Conservation (phyloP, 2,113 vertebrate species). For the Rhadina sibilatrix region DNA sequence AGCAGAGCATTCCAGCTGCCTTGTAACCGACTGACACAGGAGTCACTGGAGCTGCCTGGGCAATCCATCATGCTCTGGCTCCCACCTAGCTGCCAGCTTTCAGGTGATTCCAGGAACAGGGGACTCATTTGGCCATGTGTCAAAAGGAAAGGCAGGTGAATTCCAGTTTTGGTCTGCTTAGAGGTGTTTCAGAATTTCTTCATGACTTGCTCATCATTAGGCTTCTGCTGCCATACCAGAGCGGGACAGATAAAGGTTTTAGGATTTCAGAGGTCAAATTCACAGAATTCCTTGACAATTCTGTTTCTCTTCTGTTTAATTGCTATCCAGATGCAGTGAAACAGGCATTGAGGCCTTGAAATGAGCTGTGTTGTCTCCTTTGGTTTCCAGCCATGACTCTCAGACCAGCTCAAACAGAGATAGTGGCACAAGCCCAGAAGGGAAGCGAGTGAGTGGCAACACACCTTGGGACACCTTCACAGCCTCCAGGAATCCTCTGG, state of each 20-base stretch:
- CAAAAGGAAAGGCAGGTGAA: background rate
- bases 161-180: background rate
- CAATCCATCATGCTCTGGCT: background rate
- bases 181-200: background rate
- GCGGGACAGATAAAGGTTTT: background rate
- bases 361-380: background rate
- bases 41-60: background rate
- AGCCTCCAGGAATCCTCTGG: background rate
- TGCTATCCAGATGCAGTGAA: background rate
- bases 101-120: background rate
- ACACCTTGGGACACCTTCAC: background rate
- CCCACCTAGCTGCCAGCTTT: background rate
- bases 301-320: background rate
- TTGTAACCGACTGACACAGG: background rate
- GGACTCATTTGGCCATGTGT: background rate
- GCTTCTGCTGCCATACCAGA: background rate
- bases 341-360: background rate
- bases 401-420: background rate
- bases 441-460: background rate
- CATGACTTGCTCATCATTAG: background rate
- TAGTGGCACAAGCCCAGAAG: background rate
- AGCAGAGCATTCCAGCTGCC: background rate
- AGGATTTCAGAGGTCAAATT: background rate
- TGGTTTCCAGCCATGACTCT: rapidly evolving
- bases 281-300: background rate